phyloP scores from a whole-genome alignment of 2,113 vertebrate species.

The Zapornia atra region DNA sequence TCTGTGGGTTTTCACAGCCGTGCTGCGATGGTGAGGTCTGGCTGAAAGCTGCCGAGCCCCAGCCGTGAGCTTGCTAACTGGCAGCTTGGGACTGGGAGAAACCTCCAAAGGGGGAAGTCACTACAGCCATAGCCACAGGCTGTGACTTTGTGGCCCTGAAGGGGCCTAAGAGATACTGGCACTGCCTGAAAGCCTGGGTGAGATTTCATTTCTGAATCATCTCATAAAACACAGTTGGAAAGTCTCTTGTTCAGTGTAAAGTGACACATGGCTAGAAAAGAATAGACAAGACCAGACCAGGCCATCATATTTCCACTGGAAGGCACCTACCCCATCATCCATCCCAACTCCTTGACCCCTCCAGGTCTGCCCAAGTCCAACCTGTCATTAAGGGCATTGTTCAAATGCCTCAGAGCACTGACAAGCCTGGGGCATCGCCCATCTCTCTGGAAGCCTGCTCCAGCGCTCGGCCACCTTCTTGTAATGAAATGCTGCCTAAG shows the following conservation, averaged over 20 bases:
- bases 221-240: neutral
- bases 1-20: neutral
- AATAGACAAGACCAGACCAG: neutral
- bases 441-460: neutral
- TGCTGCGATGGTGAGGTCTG: accelerated
- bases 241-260: neutral
- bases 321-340: neutral
- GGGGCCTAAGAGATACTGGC: neutral
- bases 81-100: neutral
- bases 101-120: neutral
- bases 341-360: neutral
- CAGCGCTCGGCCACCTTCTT: no score
- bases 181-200: neutral
- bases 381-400: neutral
- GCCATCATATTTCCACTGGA: neutral
- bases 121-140: neutral
- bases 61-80: neutral
- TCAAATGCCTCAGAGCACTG: neutral
- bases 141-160: neutral
- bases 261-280: accelerated
- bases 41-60: neutral
- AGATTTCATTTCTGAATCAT: neutral
- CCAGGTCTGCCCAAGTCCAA: neutral
- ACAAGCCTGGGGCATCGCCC: neutral
- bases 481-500: neutral